Conservation (phyloP, 2,113 vertebrate species). For the human region DNA sequence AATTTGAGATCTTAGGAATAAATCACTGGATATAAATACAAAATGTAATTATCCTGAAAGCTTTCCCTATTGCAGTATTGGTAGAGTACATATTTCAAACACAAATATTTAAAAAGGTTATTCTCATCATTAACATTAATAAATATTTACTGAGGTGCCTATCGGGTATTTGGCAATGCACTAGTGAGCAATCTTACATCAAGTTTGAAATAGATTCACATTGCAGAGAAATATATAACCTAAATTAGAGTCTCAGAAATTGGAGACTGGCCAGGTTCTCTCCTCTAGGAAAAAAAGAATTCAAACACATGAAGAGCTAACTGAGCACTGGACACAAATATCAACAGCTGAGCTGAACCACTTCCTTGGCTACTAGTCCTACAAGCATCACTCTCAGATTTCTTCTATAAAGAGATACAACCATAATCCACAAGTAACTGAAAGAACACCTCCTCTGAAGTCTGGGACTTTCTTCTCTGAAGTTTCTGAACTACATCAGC, state of each 20-base stretch:
- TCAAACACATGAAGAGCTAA: neutral
- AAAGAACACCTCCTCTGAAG: neutral
- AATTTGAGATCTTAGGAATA: conserved; percentile 55
- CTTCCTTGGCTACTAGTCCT: conserved; percentile 16
- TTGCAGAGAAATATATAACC: conserved; percentile 46
- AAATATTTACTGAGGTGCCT: conserved; percentile 73
- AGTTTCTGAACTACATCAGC: neutral
- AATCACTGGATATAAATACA: conserved; percentile 55
- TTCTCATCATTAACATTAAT: conserved; percentile 73
- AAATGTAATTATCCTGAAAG: conserved; percentile 67
- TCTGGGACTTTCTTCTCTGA: neutral
- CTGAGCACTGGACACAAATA: conserved; percentile 39
- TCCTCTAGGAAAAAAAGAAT: conserved; percentile 42
- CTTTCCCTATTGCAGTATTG: conserved; percentile 47
- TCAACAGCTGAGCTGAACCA: neutral
- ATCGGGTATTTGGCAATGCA: conserved; percentile 51
- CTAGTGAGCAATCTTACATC: conserved; percentile 46
- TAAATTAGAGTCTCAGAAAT: conserved; percentile 59
- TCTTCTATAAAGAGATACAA: neutral
- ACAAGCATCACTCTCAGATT: conserved; percentile 30
- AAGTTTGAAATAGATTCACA: conserved; percentile 65
- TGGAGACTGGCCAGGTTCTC: conserved; percentile 43
- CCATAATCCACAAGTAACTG: neutral
- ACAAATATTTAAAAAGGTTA: conserved; percentile 61
- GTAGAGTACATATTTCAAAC: conserved; percentile 49